phyloP scores from a whole-genome alignment of 2,113 vertebrate species.

The Labeo catla region DNA sequence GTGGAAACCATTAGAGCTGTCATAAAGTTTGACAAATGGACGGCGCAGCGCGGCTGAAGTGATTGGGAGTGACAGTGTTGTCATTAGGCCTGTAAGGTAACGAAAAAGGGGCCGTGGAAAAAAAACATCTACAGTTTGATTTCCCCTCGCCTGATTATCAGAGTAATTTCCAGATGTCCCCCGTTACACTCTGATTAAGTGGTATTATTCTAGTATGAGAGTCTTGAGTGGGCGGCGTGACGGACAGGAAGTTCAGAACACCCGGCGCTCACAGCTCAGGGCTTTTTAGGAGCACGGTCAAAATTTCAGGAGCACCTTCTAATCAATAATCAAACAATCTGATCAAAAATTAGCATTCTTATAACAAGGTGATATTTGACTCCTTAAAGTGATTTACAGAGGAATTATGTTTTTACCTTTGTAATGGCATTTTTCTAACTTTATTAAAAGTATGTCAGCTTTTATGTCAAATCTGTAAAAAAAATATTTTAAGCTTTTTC shows the following conservation, averaged over 20 bases:
- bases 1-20: constrained; percentile 98
- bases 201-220: constrained; percentile 67
- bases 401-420: too few relatives aligned
- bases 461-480: too few relatives aligned
- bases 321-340: too few relatives aligned
- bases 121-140: constrained; percentile 81
- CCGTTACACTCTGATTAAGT: constrained; percentile 78
- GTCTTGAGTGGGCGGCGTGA: neutral
- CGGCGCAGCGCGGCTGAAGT: constrained; percentile 84
- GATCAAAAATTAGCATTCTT: too few relatives aligned
- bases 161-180: constrained; percentile 89
- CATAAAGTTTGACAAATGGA: constrained; percentile 99
- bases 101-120: constrained; percentile 59
- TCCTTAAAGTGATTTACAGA: too few relatives aligned
- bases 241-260: neutral
- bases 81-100: constrained; percentile 89
- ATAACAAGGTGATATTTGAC: too few relatives aligned
- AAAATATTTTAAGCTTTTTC: too few relatives aligned
- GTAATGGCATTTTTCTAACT: too few relatives aligned
- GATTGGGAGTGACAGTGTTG: constrained; percentile 98
- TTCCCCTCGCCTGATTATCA: constrained; percentile 86
- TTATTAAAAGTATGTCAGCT: too few relatives aligned
- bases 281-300: too few relatives aligned
- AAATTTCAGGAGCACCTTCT: too few relatives aligned
- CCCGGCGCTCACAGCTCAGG: neutral